Percentiles rank a stretch among this genome's conserved stretches.
Conservation (phyloP, 2,888 invertebrate species). For the Anoplius nigerrimus region DNA sequence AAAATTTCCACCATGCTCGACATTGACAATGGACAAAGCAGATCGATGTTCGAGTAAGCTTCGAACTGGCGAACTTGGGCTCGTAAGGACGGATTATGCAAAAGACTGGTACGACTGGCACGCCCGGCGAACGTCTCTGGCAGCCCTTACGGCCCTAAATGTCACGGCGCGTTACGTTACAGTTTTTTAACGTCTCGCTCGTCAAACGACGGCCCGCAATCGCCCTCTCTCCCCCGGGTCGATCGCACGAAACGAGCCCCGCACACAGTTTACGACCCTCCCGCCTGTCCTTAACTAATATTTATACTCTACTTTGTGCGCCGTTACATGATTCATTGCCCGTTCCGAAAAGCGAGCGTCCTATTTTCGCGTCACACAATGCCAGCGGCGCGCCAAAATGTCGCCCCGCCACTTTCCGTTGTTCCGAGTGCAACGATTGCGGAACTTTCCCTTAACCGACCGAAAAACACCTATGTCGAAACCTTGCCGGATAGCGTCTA, state of each 20-base stretch:
- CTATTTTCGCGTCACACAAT: constrained; percentile 3
- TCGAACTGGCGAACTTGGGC: background rate
- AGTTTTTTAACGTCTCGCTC: constrained; percentile 1
- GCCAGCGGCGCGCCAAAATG: too few relatives aligned
- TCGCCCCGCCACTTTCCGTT: too few relatives aligned
- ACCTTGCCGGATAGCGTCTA: too few relatives aligned
- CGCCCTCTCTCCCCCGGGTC: background rate
- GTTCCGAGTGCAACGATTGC: too few relatives aligned
- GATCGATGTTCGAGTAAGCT: background rate
- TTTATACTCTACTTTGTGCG: constrained; percentile 22
- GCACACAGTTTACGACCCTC: constrained; percentile 14
- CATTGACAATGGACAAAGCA: too few relatives aligned
- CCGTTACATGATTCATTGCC: constrained; percentile 23
- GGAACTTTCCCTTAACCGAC: too few relatives aligned
- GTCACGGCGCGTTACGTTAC: constrained; percentile 11
- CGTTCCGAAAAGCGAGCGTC: background rate
- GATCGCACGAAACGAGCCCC: constrained; percentile 24
- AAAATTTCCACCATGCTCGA: too few relatives aligned
- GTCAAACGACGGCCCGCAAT: constrained; percentile 11
- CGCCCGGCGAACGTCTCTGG: constrained; percentile 4
- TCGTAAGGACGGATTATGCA: too few relatives aligned
- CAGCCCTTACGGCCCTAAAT: constrained; percentile 10
- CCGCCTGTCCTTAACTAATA: constrained; percentile 22
- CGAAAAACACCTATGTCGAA: too few relatives aligned
- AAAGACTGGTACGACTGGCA: constrained; percentile 12